Evolutionary conservation across 1,140 invertebrate genomes (phyloP).

Genomic region (Apis florea): DNA sequence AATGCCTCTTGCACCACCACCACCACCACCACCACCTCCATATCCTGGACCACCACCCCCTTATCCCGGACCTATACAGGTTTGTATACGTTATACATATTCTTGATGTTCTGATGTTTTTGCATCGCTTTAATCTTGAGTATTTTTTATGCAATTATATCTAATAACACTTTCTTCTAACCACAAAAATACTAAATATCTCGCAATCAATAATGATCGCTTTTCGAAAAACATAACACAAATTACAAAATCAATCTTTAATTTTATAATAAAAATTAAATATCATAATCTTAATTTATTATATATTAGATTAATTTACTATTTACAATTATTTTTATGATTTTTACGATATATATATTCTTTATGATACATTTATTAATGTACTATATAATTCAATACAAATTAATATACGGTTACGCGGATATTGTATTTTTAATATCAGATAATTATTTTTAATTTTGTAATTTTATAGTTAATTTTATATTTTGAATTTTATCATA

Average conservation of each 20-base stretch:
- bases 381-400: neutral
- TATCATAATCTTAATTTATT: neutral
- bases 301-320: slow-evolving; percentile 7
- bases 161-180: slow-evolving; percentile 59
- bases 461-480: slow-evolving; percentile 25
- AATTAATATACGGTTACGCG: neutral
- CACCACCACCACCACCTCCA: slow-evolving; percentile 85
- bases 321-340: neutral
- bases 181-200: slow-evolving; percentile 34
- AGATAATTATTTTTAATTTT: neutral
- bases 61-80: slow-evolving; percentile 78
- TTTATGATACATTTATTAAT: slow-evolving; percentile 1
- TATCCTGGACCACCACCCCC: slow-evolving; percentile 83
- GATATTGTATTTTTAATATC: neutral
- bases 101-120: slow-evolving; percentile 56
- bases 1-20: slow-evolving; percentile 81
- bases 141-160: slow-evolving; percentile 61
- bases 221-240: slow-evolving; percentile 20
- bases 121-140: slow-evolving; percentile 70
- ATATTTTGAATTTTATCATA: slow-evolving; percentile 26
- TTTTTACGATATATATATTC: neutral
- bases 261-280: neutral
- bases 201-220: slow-evolving; percentile 28
- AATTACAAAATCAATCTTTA: slow-evolving; percentile 1
- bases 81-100: slow-evolving; percentile 55